Percentiles rank a stretch among this genome's conserved stretches.
These are phyloP conservation scores for Mesaphorura yosii DNA, from an alignment of 1,140 invertebrate genomes.

Conservation along the genomic window DNA sequence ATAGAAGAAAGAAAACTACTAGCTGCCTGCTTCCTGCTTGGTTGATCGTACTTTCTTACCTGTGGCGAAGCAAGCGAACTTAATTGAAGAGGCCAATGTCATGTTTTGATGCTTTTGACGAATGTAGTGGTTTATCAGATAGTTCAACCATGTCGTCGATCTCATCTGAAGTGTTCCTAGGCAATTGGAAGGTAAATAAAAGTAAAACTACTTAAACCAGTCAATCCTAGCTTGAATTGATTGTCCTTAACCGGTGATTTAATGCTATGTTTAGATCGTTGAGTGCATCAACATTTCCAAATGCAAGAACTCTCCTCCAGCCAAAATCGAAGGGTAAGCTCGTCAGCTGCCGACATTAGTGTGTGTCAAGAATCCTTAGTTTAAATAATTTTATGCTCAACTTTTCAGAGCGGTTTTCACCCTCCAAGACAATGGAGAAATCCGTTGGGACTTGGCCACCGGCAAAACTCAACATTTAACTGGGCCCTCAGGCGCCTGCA, in stretches of 20 bases:
- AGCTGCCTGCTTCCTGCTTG: no score
- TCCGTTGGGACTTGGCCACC: slow-evolving; percentile 47
- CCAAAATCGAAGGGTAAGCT: slow-evolving; percentile 46
- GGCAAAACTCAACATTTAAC: no score
- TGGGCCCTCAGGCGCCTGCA: no score
- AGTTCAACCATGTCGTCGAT: slow-evolving; percentile 21
- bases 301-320: slow-evolving; percentile 39
- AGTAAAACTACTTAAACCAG: background rate
- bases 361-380: background rate
- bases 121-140: no score
- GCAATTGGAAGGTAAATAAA: slow-evolving; percentile 37
- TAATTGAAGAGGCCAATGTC: no score
- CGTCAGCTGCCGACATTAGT: background rate
- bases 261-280: slow-evolving; percentile 38
- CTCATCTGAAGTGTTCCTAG: slow-evolving; percentile 35
- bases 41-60: no score
- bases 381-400: slow-evolving; percentile 5
- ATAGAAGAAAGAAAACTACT: no score
- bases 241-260: background rate
- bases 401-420: slow-evolving; percentile 48
- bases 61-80: no score
- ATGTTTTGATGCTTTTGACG: no score
- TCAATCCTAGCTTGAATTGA: background rate
- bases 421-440: slow-evolving; percentile 52
- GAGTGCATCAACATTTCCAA: slow-evolving; percentile 39